Evolutionary conservation across 23 tunicate genomes (phyloP), one percentile per base, ranked within the genome.

Genomic region (Trididemnum clinides): DNA sequence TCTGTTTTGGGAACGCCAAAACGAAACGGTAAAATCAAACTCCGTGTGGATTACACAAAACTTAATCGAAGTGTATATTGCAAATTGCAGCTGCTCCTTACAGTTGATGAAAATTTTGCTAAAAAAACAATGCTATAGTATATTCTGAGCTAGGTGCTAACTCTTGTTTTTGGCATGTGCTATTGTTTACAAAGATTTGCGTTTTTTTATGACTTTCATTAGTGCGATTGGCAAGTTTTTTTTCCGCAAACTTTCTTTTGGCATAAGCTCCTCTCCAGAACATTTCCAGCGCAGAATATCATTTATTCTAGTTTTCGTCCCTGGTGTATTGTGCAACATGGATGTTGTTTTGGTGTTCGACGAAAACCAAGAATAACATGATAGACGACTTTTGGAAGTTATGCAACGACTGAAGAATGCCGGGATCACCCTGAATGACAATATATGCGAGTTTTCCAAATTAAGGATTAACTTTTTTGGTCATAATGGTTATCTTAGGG

Each of bases 1-100:
- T 78, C 79, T 83, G 87, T 59, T n/a, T 64, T n/a, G 78, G 64
- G 1, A 87, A 80, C 81, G 32, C 85, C 80, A 21, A 87, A 87
- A 33, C 28, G 29, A 26, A 64, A 64, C 37, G 85, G 78, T 18
- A 78, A 80, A 22, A 64, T 86, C 12, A 64, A 78, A 79, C 64
- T 86, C 31, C 80, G 85, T 39, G 90, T 86, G 23, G 88, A 85
- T 57, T 85, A 18, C 35, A 85, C 88, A 2, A 23, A 25, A 1
- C 35, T 85, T 6, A 85, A 85, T 32, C 20, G 54, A 34, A 29
- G 50, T 30, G 37, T 35, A 33, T 54, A 23, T 33, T 69, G 64
- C 22, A 66, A 78, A 54, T 20, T 18, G 30, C 50, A 50, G 20
- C 12, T 32, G 3, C 27, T 78, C 12, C 83, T 66, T 22, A 50